phyloP scores from a whole-genome alignment of 2,797 vertebrate species.

The Neosalanx taihuensis region DNA sequence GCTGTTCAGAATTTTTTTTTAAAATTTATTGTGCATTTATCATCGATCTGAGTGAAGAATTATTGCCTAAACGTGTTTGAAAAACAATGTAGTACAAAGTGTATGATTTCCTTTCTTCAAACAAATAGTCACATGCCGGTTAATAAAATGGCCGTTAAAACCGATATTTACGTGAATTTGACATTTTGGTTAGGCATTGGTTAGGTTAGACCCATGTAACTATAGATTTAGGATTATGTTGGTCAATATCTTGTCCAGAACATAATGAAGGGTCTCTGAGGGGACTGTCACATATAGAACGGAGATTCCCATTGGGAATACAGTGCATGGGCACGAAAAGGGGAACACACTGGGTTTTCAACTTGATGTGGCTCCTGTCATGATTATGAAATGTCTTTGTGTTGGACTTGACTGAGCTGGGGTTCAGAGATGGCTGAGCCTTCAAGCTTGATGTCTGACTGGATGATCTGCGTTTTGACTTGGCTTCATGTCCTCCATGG shows the following conservation, averaged over 20 bases:
- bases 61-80: not conserved
- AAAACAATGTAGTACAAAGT: not conserved
- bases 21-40: no score
- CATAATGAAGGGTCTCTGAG: not conserved
- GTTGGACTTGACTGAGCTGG: constrained; percentile 10
- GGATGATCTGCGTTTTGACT: not conserved
- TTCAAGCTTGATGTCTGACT: constrained; percentile 16
- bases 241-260: not conserved
- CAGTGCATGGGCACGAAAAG: constrained; percentile 8
- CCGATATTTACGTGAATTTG: not conserved
- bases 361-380: constrained; percentile 8
- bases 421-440: not conserved
- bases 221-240: constrained; percentile 22
- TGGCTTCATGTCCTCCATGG: constrained; percentile 1
- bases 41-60: not conserved
- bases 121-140: not conserved
- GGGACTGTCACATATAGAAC: not conserved
- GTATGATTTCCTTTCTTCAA: not conserved
- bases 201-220: constrained; percentile 62
- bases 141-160: not conserved
- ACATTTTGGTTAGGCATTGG: not conserved
- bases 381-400: constrained; percentile 8
- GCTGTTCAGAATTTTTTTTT: not conserved
- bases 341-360: not conserved
- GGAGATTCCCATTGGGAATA: constrained; percentile 14